Conservation (phyloP, 2,888 invertebrate genomes). For the Hylaea fasciaria region DNA sequence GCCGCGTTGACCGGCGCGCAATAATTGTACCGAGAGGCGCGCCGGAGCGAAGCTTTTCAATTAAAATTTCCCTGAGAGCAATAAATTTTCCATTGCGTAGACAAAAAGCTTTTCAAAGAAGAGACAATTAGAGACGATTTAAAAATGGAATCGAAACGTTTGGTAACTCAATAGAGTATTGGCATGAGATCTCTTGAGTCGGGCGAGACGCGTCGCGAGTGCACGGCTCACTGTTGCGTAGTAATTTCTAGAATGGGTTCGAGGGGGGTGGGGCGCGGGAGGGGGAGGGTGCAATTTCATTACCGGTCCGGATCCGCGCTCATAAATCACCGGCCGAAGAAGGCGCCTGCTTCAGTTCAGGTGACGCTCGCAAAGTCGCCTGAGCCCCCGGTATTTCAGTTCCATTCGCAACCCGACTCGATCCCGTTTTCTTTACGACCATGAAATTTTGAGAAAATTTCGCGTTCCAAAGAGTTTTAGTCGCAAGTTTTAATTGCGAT, state of each 20-base stretch:
- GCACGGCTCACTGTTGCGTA: constrained; percentile 79
- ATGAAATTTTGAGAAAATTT: constrained; percentile 73
- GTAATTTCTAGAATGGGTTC: constrained; percentile 84
- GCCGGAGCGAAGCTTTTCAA: constrained; percentile 37
- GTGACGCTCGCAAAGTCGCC: constrained; percentile 81
- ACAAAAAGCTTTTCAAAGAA: constrained; percentile 52
- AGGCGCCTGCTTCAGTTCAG: constrained; percentile 84
- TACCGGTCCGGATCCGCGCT: constrained; percentile 84
- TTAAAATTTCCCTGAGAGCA: constrained; percentile 67
- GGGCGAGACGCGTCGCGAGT: constrained; percentile 50
- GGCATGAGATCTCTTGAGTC: constrained; percentile 32
- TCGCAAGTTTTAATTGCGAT: constrained; percentile 25
- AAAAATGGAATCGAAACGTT: constrained; percentile 42
- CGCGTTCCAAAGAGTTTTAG: constrained; percentile 41
- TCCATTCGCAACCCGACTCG: constrained; percentile 66
- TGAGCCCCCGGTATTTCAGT: constrained; percentile 76
- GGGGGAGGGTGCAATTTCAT: constrained; percentile 84
- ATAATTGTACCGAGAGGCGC: constrained; percentile 21
- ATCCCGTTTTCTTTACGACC: constrained; percentile 81
- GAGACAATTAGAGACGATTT: constrained; percentile 35
- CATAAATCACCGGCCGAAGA: constrained; percentile 86
- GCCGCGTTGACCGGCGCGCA: constrained; percentile 21
- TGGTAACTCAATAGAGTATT: constrained; percentile 44
- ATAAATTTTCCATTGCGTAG: constrained; percentile 75
- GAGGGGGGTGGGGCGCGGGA: constrained; percentile 60